A percentile compares a stretch with the other conserved stretches of the same genome.
phyloP scores from a whole-genome alignment of 2,113 vertebrate genomes.

The Calonectris borealis region DNA sequence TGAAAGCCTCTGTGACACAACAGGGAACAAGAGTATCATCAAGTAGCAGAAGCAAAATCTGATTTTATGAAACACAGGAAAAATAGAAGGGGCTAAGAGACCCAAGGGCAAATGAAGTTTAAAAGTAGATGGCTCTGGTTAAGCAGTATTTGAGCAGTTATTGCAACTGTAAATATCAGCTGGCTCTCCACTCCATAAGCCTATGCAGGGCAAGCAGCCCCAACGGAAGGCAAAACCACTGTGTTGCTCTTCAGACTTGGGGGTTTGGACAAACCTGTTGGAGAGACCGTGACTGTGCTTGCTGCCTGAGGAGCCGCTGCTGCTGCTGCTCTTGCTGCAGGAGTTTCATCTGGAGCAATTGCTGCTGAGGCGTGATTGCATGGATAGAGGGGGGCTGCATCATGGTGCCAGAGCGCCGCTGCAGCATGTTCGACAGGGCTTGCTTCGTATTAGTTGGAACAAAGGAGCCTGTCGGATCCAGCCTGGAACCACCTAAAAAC shows the following conservation, averaged over 20 bases:
- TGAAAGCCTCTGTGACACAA: neutral
- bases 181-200: neutral
- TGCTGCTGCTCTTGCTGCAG: conserved; percentile 76
- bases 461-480: conserved; percentile 67
- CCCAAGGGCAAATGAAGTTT: neutral
- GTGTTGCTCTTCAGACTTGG: neutral
- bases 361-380: conserved; percentile 62
- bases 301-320: conserved; percentile 68
- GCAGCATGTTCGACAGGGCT: conserved; percentile 76
- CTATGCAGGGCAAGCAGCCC: neutral
- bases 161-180: neutral
- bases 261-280: conserved; percentile 64
- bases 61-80: neutral
- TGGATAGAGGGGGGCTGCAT: conserved; percentile 69
- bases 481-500: conserved; percentile 66
- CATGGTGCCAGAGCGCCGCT: conserved; percentile 66
- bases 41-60: neutral
- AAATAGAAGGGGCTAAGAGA: neutral
- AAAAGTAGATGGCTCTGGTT: neutral
- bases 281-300: conserved; percentile 66
- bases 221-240: neutral
- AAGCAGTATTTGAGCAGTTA: neutral
- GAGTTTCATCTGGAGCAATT: conserved; percentile 74
- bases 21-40: neutral
- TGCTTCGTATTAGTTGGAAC: conserved; percentile 76